Base-by-base conservation (phyloP, 2,888 invertebrate species). In the Ophion slaviceki region DNA sequence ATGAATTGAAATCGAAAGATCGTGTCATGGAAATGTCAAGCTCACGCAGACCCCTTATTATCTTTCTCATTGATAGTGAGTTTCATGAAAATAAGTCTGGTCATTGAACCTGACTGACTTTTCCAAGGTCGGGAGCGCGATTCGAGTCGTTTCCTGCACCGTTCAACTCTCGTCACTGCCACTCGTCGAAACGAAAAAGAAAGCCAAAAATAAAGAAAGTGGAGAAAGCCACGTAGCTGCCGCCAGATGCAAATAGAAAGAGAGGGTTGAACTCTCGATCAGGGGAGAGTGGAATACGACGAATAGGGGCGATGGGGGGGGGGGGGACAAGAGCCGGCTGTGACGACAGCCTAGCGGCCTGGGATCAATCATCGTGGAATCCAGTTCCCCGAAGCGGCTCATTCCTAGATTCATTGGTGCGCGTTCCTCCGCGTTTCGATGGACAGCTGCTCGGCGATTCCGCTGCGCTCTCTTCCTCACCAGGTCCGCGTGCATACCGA, bases 311-410 rank as follows among this genome's bases (percentile, higher is more conserved):
- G 40, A 53, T 40, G 70, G 61, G 17, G 45, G 59, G 67, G 74
- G 62, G 17, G 53, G 53, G 14, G 53, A 1, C 53, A 17, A 53
- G 53, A 57, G 72, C 66, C 79, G 82, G 75, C 82, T 78, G 85
- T 85, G 82, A 78, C 84, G 87, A 86, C 86, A 77, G 80, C 66
- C 88, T 88, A 87, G 80, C 87, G 84, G 84, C 80, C 53, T 53
- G 53, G 88, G 89, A 90, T 90, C 90, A 90, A 90, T 91, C 90
- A 90, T 89, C 82, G 85, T 78, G 89, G 88, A 90, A 91, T 91
- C 87, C 88, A 86, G 86, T 85, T 85, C 85, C 82, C 66, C 68
- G 77, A 78, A 83, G 84, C 84, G 84, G 68, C 75, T 80, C 79
- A 86, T 83, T 82, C 85, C 77, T 82, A 86, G 86, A 82, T 84